Conservation (phyloP, 1,140 invertebrate species). For the Luehdorfia chinensis region DNA sequence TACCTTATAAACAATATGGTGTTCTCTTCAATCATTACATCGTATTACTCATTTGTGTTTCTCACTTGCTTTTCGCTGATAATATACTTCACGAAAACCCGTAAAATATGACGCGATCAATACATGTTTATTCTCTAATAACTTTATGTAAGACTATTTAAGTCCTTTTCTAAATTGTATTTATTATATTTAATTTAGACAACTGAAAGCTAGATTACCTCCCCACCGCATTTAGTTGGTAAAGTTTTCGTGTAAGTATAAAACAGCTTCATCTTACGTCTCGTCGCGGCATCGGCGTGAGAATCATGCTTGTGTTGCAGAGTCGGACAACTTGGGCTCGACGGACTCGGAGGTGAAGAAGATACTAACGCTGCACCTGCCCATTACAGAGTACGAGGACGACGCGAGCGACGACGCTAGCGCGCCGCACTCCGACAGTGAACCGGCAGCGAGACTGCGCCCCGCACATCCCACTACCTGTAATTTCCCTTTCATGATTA, state of each 20-base stretch:
- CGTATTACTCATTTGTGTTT: slow-evolving; percentile 26
- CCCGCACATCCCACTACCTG: slow-evolving; percentile 77
- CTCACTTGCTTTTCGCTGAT: slow-evolving; percentile 38
- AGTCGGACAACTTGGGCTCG: slow-evolving; percentile 91
- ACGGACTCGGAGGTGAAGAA: slow-evolving; percentile 92
- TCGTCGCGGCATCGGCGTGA: neutral
- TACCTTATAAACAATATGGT: slow-evolving; percentile 13
- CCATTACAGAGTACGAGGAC: slow-evolving; percentile 93
- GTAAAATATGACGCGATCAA: no score
- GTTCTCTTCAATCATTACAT: slow-evolving; percentile 22
- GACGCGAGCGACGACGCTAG: slow-evolving; percentile 84
- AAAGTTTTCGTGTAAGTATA: slow-evolving; percentile 6
- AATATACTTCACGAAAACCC: slow-evolving; percentile 29
- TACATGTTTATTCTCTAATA: no score
- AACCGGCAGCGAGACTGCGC: slow-evolving; percentile 74
- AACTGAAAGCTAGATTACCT: no score
- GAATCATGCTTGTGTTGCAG: slow-evolving; percentile 76
- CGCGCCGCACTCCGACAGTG: slow-evolving; percentile 86
- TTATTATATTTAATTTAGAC: no score
- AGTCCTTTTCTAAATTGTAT: no score
- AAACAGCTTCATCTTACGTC: slow-evolving; percentile 10
- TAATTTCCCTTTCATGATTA: slow-evolving; percentile 26
- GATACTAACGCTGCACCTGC: slow-evolving; percentile 91
- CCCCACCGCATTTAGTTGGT: no score
- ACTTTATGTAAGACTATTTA: no score